These are phyloP conservation scores for Andrena marginata DNA, from an alignment of 2,888 invertebrate species.

Conservation along the genomic window DNA sequence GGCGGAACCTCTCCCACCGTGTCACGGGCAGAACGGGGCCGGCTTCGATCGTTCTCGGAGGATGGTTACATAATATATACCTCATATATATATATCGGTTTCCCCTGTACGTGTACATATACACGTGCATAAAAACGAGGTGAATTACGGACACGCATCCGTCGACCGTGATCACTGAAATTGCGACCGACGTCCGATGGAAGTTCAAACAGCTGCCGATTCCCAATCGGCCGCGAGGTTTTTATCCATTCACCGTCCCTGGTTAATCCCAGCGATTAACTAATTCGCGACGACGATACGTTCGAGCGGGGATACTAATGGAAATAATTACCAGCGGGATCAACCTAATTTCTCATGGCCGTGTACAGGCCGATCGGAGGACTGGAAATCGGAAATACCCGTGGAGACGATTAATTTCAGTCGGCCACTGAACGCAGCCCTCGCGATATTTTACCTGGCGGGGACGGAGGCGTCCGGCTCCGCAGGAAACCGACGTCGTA, in stretches of 20 bases:
- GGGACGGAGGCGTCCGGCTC: conserved; percentile 17
- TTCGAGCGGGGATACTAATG: conserved; percentile 33
- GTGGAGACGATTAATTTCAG: conserved; percentile 65
- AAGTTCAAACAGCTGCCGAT: conserved; percentile 7
- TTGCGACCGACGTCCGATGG: conserved; percentile 1
- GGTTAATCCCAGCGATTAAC: conserved; percentile 43
- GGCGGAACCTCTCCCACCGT: not conserved
- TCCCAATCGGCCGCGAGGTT: not conserved
- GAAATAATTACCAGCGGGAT: conserved; percentile 59
- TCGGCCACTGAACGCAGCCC: conserved; percentile 30
- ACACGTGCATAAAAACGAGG: too few relatives aligned
- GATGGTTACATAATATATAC: conserved; percentile 24
- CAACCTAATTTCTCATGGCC: conserved; percentile 49
- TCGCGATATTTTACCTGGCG: conserved; percentile 61
- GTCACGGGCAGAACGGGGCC: conserved; percentile 15
- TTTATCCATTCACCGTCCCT: conserved; percentile 19
- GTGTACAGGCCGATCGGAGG: conserved; percentile 29
- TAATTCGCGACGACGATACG: conserved; percentile 26
- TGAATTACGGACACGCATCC: not conserved
- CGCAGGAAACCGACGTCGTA: conserved; percentile 35
- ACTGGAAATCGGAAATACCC: conserved; percentile 54
- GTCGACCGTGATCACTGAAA: conserved; percentile 2
- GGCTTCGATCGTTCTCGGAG: conserved; percentile 22
- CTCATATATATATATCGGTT: too few relatives aligned
- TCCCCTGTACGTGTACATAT: too few relatives aligned